Percentiles rank a stretch among this genome's conserved stretches.
Evolutionary conservation across 1,140 invertebrate species (phyloP).

Genomic region (Eriocheir sinensis): DNA sequence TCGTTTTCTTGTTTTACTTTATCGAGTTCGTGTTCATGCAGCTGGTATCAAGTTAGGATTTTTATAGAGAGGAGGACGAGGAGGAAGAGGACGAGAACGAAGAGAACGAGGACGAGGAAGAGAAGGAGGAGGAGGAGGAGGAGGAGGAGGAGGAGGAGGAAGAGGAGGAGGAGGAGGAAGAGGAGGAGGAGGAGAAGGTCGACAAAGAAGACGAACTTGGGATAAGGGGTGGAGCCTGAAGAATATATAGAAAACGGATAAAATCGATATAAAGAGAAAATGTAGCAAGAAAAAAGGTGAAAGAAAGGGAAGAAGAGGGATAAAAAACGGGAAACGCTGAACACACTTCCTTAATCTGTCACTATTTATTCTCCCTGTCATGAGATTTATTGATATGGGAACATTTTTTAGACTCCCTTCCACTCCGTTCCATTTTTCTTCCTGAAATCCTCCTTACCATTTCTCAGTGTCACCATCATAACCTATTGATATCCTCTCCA

Average conservation of each 20-base stretch:
- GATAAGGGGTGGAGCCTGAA: too few relatives aligned
- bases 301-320: too few relatives aligned
- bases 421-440: neutral
- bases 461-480: neutral
- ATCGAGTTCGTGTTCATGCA: too few relatives aligned
- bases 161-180: neutral
- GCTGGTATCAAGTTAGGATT: too few relatives aligned
- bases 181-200: neutral
- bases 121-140: too few relatives aligned
- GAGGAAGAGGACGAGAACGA: too few relatives aligned
- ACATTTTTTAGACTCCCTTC: neutral
- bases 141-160: too few relatives aligned
- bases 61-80: neutral
- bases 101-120: too few relatives aligned
- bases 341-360: neutral
- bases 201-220: too few relatives aligned
- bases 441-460: neutral
- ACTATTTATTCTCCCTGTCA: neutral
- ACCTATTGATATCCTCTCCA: neutral
- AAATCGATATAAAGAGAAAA: neutral
- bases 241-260: neutral
- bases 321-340: too few relatives aligned
- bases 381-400: neutral
- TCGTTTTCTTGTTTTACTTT: too few relatives aligned
- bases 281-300: too few relatives aligned